These are phyloP conservation scores for Vimba vimba DNA, from an alignment of 2,113 vertebrate species.

Conservation along the genomic window DNA sequence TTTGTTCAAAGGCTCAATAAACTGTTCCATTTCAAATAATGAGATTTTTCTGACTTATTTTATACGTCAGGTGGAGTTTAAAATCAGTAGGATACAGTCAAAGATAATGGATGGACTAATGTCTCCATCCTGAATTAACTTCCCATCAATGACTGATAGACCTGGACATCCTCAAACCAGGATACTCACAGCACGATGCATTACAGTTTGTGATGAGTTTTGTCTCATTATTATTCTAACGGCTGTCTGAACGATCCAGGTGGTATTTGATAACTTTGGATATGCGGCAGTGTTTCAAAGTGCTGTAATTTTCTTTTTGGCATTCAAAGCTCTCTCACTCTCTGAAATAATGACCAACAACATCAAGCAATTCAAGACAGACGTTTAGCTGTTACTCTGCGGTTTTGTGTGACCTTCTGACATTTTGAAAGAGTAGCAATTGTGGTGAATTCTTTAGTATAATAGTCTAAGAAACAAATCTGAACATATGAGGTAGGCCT, in stretches of 20 bases:
- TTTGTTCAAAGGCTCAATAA: too few relatives aligned
- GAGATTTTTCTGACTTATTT: too few relatives aligned
- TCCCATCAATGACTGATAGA: conserved; percentile 19
- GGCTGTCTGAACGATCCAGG: conserved; percentile 33
- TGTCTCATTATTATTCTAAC: conserved; percentile 12
- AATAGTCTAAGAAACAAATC: not conserved
- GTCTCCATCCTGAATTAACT: conserved; percentile 3
- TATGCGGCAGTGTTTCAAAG: not conserved
- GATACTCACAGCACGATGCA: not conserved
- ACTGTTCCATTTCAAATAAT: too few relatives aligned
- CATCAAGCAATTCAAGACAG: conserved; percentile 1
- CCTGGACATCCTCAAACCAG: not conserved
- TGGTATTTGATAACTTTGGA: conserved; percentile 8
- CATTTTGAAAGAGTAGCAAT: not conserved
- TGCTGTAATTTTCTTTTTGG: conserved; percentile 3
- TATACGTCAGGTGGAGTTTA: not conserved
- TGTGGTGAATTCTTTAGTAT: not conserved
- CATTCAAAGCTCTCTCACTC: not conserved
- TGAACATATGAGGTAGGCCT: not conserved
- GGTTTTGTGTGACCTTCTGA: conserved; percentile 3
- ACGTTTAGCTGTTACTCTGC: not conserved
- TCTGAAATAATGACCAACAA: conserved; percentile 11
- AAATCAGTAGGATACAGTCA: not conserved
- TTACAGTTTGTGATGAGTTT: conserved; percentile 6
- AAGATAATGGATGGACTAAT: not conserved